Evolutionary conservation across 2,888 invertebrate genomes (phyloP), one percentile per base, ranked within the genome.

Genomic region (Melanchra persicariae): DNA sequence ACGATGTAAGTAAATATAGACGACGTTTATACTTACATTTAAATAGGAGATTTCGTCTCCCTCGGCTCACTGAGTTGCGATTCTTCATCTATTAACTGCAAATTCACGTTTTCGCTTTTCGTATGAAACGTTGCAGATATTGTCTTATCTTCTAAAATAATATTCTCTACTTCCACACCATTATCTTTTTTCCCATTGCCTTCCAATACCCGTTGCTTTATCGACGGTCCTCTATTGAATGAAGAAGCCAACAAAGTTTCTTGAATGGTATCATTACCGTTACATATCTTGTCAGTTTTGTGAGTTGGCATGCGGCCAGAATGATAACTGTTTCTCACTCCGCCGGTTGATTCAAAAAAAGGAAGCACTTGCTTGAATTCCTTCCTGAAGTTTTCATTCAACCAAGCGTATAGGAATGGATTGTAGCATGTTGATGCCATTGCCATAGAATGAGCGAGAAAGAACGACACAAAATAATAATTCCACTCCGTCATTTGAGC

Each of bases 401-500:
- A 97, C 99, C 99, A 99, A 24, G 99, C 99, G 91, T 99, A 99
- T 10, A 99, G 96, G 90, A 99, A 98, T 0, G 99, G 99, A 91
- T 99, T 99, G 96, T 99, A 99, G 91, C 99, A 99, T 0, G 99
- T 99, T 55, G 99, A 99, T 63, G 98, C 98, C 98, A 99, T 99
- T 57, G 99, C 99, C 90, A 99, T 97, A 3, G 98, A 97, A 92
- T 99, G 99, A 5, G 98, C 98, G 75, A 98, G 96, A 93, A 99
- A 99, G 91, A 99, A 99, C 73, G 98, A 97, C 19, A 99, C 95
- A 71, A 97, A 98, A 90, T 98, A 99, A 93, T 98, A 99, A 58
- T 97, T 97, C 97, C 98, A 98, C 77, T 96, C 95, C 24, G 96
- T 97, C 87, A 96, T 97, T 57, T 96, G 96, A 30, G 96, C 96